Evolutionary conservation across 2,113 vertebrate species (phyloP), one percentile per base, ranked within the genome.

Genomic region (Microtus oregoni): DNA sequence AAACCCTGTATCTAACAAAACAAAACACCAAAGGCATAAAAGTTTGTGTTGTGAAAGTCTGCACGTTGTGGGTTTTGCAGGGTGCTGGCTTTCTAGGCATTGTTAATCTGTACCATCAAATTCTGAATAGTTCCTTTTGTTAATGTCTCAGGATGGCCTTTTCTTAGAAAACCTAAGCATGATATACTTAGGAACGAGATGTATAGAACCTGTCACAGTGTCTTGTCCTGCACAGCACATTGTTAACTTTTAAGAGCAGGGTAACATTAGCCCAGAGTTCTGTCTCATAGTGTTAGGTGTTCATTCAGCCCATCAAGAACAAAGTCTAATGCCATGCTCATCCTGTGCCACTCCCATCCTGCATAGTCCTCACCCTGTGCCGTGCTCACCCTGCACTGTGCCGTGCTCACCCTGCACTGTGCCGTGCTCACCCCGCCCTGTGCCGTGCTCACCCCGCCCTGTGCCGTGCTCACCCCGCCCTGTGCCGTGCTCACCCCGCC

Each of bases 231-330:
- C 20, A 32, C 14, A 52, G 79, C 38, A 52, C 52, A 1, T 4
- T 12, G 58, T 24, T 7, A 24, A 63, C 63, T 90, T 67, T 44
- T 89, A 50, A 4, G 83, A 17, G 47, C 7, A 11, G 68, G 17
- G 26, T 26, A 13, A 9, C 11, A 5, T 58, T 1, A 22, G 44
- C 72, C 17, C 50, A 44, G 0, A 28, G 32, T 26, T 61, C 58
- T 47, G 3, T 68, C 47, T 89, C 9, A 0, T 32, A 0, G 26
- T 15, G 1, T 2, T 0, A 32, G 90, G 50, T 6, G 24, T 44
- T n/a, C 75, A 12, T 10, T 2, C 1, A 17, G 68, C 5, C 22
- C 50, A 11, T 3, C 3, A 0, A 14, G 63, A n/a, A 11, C 28
- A 32, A 12, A 44, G 47, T 6, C 52, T 2, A 15, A 17, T 2